Evolutionary conservation across 2,797 vertebrate species (phyloP).

Genomic region (Xerus rutilus): DNA sequence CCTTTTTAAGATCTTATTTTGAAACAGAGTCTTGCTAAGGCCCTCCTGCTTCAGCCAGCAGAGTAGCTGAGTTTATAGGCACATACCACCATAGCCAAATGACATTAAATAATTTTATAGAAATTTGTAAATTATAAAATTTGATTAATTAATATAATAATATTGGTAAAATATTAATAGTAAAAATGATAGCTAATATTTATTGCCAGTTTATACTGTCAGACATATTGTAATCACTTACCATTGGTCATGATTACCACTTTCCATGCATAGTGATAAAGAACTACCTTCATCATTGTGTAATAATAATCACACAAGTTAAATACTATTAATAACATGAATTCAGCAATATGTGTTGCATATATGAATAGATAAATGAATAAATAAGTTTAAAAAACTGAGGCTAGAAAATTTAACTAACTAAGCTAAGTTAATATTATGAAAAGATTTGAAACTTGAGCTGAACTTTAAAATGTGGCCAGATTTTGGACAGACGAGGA

Average conservation of each 20-base stretch:
- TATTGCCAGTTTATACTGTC: background rate
- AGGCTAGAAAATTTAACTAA: background rate
- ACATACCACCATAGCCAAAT: background rate
- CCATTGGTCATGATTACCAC: background rate
- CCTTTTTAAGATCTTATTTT: background rate
- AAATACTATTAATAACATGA: background rate
- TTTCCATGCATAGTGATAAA: background rate
- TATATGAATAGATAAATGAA: background rate
- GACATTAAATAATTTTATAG: background rate
- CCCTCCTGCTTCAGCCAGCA: background rate
- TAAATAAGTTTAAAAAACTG: background rate
- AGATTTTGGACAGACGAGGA: background rate
- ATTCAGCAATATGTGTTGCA: background rate
- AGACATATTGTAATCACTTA: background rate
- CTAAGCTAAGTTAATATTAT: background rate
- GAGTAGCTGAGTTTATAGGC: background rate
- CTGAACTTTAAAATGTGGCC: background rate
- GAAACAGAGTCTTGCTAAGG: background rate
- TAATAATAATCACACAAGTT: background rate
- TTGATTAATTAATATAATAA: background rate
- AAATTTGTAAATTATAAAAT: background rate
- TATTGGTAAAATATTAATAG: background rate
- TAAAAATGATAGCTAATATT: background rate
- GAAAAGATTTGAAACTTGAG: slow-evolving; percentile 3
- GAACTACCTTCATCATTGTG: slow-evolving; percentile 14